These are phyloP conservation scores for Acronicta leporina DNA, from an alignment of 2,888 invertebrate species.

Conservation along the genomic window DNA sequence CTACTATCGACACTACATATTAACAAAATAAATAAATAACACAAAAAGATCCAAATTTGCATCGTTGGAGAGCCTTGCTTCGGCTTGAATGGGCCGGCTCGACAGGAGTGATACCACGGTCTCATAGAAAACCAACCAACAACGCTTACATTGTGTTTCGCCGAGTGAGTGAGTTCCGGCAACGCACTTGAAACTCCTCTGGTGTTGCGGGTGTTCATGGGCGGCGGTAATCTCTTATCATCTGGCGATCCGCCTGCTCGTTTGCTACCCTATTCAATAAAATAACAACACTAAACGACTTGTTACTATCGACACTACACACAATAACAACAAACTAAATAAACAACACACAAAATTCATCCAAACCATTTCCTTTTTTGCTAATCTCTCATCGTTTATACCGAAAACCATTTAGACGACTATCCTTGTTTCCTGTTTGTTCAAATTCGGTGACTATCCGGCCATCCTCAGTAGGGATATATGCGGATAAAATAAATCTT, in stretches of 20 bases:
- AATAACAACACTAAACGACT: too few relatives aligned
- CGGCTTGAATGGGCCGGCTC: too few relatives aligned
- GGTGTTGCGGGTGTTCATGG: too few relatives aligned
- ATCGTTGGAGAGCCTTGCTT: too few relatives aligned
- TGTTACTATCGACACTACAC: not conserved
- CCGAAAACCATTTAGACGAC: constrained; percentile 51
- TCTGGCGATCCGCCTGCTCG: too few relatives aligned
- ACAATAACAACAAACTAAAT: constrained; percentile 13
- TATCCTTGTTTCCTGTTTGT: constrained; percentile 62
- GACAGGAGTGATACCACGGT: too few relatives aligned
- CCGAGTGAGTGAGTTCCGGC: too few relatives aligned
- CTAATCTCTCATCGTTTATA: constrained; percentile 49
- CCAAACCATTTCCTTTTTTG: constrained; percentile 29
- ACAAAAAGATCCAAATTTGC: constrained; percentile 25
- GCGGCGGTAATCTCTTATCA: too few relatives aligned
- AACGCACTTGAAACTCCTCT: too few relatives aligned
- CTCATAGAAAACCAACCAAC: too few relatives aligned
- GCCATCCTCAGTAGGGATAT: constrained; percentile 63
- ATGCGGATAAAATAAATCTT: constrained; percentile 80
- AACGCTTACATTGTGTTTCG: too few relatives aligned
- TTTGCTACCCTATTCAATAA: too few relatives aligned
- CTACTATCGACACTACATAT: not conserved
- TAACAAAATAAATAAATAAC: constrained; percentile 23
- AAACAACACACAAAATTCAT: constrained; percentile 27
- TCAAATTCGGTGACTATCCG: constrained; percentile 42